Percentiles rank a stretch among this genome's conserved stretches.
Evolutionary conservation across 1,140 invertebrate genomes (phyloP).

Genomic region (Neuroterus valhalla): DNA sequence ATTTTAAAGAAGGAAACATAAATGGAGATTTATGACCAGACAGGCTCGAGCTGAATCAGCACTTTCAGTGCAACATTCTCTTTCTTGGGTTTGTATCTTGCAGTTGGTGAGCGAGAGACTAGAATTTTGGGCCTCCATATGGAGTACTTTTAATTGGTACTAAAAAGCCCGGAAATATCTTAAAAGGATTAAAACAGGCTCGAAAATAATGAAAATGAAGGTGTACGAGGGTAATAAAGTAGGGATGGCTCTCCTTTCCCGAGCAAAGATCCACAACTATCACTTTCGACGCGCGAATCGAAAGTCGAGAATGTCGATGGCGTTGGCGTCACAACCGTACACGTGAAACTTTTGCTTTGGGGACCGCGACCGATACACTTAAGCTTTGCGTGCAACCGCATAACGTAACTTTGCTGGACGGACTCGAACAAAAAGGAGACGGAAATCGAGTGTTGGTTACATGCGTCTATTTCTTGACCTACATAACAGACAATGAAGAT

Average conservation of each 20-base stretch:
- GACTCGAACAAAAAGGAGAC: background rate
- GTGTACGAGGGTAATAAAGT: constrained; percentile 47
- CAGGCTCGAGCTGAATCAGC: background rate
- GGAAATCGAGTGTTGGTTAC: background rate
- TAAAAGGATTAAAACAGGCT: constrained; percentile 32
- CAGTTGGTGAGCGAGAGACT: background rate
- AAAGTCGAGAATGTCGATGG: constrained; percentile 66
- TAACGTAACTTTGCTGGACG: constrained; percentile 12
- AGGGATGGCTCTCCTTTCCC: constrained; percentile 68
- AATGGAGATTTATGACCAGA: background rate
- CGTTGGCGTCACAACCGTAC: constrained; percentile 47
- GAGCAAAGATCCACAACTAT: constrained; percentile 68
- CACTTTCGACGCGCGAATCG: constrained; percentile 72
- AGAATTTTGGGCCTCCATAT: constrained; percentile 10
- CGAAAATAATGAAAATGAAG: constrained; percentile 44
- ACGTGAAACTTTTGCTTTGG: constrained; percentile 45
- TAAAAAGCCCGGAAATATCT: constrained; percentile 35
- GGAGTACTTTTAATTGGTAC: background rate
- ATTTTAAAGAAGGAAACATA: background rate
- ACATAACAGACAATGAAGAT: background rate
- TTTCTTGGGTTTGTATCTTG: background rate
- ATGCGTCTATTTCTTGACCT: background rate
- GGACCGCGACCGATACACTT: constrained; percentile 3
- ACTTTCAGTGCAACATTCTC: constrained; percentile 25
- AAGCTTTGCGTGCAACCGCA: constrained; percentile 8